Percentiles rank a stretch among this genome's conserved stretches.
These are phyloP conservation scores for Parotia lawesii DNA, from an alignment of 2,113 vertebrate genomes.

Conservation along the genomic window DNA sequence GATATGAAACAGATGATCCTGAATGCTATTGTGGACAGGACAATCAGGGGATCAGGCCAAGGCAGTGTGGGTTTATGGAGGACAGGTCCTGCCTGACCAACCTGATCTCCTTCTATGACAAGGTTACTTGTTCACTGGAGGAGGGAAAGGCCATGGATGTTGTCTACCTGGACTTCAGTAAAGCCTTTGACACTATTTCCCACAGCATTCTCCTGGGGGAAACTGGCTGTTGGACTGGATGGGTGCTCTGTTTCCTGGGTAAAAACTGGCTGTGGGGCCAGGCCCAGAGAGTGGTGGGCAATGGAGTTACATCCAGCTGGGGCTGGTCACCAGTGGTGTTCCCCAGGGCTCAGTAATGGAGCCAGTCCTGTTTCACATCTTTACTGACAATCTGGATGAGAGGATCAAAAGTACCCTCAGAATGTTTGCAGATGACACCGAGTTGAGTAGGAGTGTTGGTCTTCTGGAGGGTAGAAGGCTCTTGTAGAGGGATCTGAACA, in stretches of 20 bases:
- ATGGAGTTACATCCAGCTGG: not conserved
- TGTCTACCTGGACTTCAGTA: not conserved
- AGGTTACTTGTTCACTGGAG: not conserved
- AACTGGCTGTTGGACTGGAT: not conserved
- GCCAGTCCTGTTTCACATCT: not conserved
- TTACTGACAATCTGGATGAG: not conserved
- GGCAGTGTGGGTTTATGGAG: not conserved
- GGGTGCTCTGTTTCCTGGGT: not conserved
- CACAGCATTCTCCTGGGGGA: not conserved
- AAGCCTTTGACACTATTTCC: not conserved
- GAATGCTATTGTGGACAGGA: not conserved
- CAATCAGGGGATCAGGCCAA: not conserved
- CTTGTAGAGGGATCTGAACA: not conserved
- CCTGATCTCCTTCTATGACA: not conserved
- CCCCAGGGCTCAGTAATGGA: too few species aligned
- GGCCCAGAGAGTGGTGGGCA: not conserved
- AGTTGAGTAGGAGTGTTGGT: not conserved
- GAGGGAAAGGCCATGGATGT: not conserved
- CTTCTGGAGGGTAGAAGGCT: not conserved
- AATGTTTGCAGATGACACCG: not conserved
- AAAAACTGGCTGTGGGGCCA: not conserved
- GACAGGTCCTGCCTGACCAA: not conserved
- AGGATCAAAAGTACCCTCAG: too few species aligned
- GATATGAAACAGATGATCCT: not conserved
- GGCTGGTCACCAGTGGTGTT: not conserved